Conservation (phyloP, 1,140 invertebrate species). For the Formica exsecta region DNA sequence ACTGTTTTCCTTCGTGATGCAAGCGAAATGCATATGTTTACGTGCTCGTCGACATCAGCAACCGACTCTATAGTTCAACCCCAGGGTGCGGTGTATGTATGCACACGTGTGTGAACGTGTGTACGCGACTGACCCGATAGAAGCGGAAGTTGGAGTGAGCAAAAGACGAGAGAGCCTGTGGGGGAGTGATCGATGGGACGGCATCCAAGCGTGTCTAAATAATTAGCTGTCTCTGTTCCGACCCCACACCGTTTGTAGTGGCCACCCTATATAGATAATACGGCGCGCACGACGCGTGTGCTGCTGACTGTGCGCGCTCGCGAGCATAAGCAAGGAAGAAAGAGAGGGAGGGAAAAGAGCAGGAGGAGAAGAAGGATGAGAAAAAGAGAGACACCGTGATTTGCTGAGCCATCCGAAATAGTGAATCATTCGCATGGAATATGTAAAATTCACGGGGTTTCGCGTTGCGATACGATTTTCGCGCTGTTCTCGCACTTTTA, state of each 20-base stretch:
- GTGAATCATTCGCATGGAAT: conserved; percentile 64
- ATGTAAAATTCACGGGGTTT: conserved; percentile 69
- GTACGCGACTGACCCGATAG: conserved; percentile 38
- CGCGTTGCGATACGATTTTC: conserved; percentile 59
- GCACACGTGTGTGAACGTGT: conserved; percentile 18
- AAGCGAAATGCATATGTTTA: conserved; percentile 32
- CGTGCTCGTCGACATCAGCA: neutral
- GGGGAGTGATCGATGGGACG: conserved; percentile 85
- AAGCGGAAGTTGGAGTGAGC: conserved; percentile 55
- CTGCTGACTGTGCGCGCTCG: conserved; percentile 80
- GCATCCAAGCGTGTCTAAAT: conserved; percentile 86
- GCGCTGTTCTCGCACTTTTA: conserved; percentile 50
- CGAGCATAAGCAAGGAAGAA: conserved; percentile 35
- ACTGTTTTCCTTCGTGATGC: neutral
- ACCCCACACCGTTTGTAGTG: conserved; percentile 83
- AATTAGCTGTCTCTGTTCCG: conserved; percentile 86
- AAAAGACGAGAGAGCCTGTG: conserved; percentile 62
- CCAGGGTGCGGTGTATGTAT: neutral
- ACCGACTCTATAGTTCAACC: conserved; percentile 47
- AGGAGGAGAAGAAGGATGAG: too few relatives aligned
- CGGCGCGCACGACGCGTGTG: conserved; percentile 71
- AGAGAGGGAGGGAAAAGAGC: neutral
- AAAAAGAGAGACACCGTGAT: conserved; percentile 50
- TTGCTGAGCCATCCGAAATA: conserved; percentile 64
- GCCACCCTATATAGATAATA: conserved; percentile 80